Conservation (phyloP, 2,797 vertebrate genomes). For the Helarctos malayanus region DNA sequence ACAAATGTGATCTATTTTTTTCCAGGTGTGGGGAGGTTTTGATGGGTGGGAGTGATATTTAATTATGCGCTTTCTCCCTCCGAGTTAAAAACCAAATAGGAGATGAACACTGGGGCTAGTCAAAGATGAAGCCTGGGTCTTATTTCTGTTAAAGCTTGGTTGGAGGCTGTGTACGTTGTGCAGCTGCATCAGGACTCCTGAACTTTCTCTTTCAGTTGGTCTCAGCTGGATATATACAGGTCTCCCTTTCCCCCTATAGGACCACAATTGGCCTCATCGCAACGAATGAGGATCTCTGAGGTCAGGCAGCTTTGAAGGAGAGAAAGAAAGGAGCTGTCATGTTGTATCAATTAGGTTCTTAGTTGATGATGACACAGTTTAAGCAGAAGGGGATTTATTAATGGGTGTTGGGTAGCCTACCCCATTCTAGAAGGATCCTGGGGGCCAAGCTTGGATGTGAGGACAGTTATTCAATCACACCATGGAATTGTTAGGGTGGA, state of each 20-base stretch:
- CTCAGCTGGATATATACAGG: not conserved
- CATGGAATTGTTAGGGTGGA: not conserved
- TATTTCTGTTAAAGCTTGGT: not conserved
- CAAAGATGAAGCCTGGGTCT: not conserved
- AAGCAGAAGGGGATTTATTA: not conserved
- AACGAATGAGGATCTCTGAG: not conserved
- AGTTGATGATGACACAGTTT: not conserved
- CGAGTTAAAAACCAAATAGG: not conserved
- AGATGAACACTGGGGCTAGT: not conserved
- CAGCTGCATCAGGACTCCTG: not conserved
- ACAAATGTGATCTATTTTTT: not conserved
- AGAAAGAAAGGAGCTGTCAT: not conserved
- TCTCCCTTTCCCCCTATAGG: not conserved
- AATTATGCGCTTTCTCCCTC: not conserved
- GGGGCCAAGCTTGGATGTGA: not conserved
- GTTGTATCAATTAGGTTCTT: not conserved
- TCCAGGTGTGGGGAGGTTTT: not conserved
- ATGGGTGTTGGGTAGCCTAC: not conserved
- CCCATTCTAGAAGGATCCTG: not conserved
- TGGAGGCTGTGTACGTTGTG: not conserved
- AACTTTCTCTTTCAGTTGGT: not conserved
- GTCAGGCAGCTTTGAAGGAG: not conserved
- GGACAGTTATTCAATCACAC: not conserved
- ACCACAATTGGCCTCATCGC: not conserved
- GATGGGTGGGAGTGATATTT: not conserved